Percentiles rank a stretch among this genome's conserved stretches.
Conservation (phyloP, 2,797 vertebrate species). For the Spheniscus humboldti region DNA sequence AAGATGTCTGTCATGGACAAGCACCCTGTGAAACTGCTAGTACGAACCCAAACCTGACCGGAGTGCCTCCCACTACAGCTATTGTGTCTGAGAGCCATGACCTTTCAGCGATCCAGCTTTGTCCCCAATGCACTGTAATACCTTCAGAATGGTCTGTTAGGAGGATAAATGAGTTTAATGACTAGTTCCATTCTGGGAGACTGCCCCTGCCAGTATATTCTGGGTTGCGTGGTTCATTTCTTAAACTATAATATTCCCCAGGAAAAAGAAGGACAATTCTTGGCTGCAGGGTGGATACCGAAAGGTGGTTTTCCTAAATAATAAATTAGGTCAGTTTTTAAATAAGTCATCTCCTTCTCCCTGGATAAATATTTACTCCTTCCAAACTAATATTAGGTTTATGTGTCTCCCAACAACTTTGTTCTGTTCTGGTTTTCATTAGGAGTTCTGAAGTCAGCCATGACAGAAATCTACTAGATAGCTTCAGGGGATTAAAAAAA, state of each 20-base stretch:
- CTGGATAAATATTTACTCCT: conserved; percentile 48
- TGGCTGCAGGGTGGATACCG: background rate
- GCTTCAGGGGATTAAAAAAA: background rate
- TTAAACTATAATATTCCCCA: background rate
- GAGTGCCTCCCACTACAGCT: background rate
- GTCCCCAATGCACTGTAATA: background rate
- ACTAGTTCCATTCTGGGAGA: conserved; percentile 48
- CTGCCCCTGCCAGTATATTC: conserved; percentile 7
- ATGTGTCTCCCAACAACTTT: conserved; percentile 15
- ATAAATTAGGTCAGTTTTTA: conserved; percentile 51
- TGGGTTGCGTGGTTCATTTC: conserved; percentile 19
- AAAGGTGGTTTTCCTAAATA: conserved; percentile 52
- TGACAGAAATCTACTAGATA: background rate
- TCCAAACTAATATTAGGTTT: conserved; percentile 33
- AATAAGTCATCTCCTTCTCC: conserved; percentile 38
- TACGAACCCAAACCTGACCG: background rate
- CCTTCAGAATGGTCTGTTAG: background rate
- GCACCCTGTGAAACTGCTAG: background rate
- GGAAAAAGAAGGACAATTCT: conserved; percentile 25
- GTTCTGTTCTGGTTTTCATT: conserved; percentile 30
- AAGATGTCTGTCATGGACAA: background rate
- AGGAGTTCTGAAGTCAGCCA: background rate
- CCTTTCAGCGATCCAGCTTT: conserved; percentile 16
- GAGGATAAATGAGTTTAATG: conserved; percentile 51
- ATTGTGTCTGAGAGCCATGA: background rate